Percentiles rank a stretch among this genome's conserved stretches.
These are phyloP conservation scores for Spodoptera littoralis DNA, from an alignment of 2,888 invertebrate species.

Conservation along the genomic window DNA sequence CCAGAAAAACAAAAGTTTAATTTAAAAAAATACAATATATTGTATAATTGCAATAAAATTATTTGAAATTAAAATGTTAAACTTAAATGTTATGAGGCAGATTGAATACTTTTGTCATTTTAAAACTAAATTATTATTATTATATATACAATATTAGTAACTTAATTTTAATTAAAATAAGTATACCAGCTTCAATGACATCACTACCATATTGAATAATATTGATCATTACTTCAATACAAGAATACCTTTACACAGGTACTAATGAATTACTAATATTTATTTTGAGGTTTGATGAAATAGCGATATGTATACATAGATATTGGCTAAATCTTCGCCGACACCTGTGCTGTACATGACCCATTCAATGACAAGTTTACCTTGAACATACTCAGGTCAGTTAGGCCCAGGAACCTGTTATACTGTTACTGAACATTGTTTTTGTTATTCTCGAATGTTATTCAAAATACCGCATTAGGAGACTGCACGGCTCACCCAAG, in stretches of 20 bases:
- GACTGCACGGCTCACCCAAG: too few species aligned
- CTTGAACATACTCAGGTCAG: slow-evolving; percentile 7
- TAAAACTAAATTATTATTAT: slow-evolving; percentile 1
- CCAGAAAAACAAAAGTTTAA: slow-evolving; percentile 9
- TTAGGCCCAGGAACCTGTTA: neutral
- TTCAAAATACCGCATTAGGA: too few species aligned
- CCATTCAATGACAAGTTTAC: slow-evolving; percentile 2
- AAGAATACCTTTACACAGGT: too few species aligned
- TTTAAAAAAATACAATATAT: slow-evolving; percentile 20
- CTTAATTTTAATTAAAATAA: neutral
- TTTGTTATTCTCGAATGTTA: too few species aligned
- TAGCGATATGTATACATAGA: neutral
- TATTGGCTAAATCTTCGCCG: neutral
- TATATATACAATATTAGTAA: neutral
- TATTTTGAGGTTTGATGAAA: too few species aligned
- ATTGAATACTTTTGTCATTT: slow-evolving; percentile 35
- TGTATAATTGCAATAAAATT: slow-evolving; percentile 21
- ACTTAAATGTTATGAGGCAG: slow-evolving; percentile 39
- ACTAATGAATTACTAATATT: too few species aligned
- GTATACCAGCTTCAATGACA: neutral
- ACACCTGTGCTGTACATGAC: neutral
- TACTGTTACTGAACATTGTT: too few species aligned
- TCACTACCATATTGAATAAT: too few species aligned
- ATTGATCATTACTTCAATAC: too few species aligned
- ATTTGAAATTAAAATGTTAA: slow-evolving; percentile 4